These are phyloP conservation scores for Cephus runcator DNA, from an alignment of 2,888 invertebrate species.

Conservation along the genomic window DNA sequence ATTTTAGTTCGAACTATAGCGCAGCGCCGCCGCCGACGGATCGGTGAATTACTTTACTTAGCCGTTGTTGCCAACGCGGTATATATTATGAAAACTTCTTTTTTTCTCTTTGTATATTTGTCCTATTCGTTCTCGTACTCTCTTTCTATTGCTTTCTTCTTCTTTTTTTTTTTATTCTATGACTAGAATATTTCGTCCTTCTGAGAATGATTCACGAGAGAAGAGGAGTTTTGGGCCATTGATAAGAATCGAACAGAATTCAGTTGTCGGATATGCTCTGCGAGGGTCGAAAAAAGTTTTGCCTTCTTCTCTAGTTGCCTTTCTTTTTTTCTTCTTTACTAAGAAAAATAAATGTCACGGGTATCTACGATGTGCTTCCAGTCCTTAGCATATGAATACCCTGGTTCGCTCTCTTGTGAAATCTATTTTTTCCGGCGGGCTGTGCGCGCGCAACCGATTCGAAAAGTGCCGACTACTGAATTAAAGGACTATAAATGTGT, in stretches of 20 bases:
- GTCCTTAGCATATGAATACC: background rate
- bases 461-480: background rate
- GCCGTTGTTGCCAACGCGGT: background rate
- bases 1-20: background rate
- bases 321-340: background rate
- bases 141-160: background rate
- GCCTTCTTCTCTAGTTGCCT: background rate
- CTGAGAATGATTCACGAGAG: background rate
- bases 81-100: slow-evolving; percentile 14
- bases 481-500: background rate
- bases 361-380: background rate
- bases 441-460: background rate
- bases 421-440: background rate
- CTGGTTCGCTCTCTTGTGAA: background rate
- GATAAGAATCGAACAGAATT: background rate
- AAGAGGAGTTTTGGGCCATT: background rate
- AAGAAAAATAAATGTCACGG: background rate
- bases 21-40: background rate
- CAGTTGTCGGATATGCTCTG: background rate
- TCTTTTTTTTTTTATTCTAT: background rate
- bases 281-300: background rate
- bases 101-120: slow-evolving; percentile 18
- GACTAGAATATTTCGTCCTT: background rate
- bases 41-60: background rate
- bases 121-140: background rate